These are phyloP conservation scores for Hirundo rustica DNA, from an alignment of 2,797 vertebrate genomes.

Conservation along the genomic window DNA sequence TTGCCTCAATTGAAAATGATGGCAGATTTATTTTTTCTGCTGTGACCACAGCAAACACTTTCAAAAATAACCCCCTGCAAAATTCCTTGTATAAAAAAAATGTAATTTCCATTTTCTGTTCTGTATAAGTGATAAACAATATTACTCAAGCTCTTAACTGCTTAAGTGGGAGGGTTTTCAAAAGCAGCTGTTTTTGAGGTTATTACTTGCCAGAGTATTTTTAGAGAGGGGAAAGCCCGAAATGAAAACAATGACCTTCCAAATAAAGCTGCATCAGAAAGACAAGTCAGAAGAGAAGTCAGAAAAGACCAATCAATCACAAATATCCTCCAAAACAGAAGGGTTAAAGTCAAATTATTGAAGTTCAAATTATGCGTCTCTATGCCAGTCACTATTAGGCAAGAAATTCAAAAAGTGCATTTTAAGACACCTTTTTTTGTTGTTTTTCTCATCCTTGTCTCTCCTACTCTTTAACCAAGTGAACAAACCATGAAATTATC, in stretches of 20 bases:
- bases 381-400: background rate
- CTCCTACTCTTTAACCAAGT: constrained; percentile 26
- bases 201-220: background rate
- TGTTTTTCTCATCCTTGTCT: constrained; percentile 2
- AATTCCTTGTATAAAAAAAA: background rate
- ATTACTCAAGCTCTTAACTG: background rate
- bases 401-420: background rate
- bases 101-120: background rate
- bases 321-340: background rate
- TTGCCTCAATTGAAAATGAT: background rate
- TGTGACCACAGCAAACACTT: background rate
- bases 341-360: background rate
- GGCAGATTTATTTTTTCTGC: background rate
- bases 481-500: constrained; percentile 67
- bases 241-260: background rate
- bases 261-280: background rate
- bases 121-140: background rate
- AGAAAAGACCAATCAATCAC: background rate
- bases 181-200: background rate
- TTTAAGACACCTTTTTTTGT: background rate
- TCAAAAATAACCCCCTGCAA: background rate
- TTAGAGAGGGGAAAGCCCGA: background rate
- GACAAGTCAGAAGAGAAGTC: background rate
- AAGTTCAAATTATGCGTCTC: background rate
- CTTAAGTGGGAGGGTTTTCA: background rate